A percentile compares a stretch with the other conserved stretches of the same genome.
Conservation (phyloP, 2,888 invertebrate species). For the Calliphora vomitoria region DNA sequence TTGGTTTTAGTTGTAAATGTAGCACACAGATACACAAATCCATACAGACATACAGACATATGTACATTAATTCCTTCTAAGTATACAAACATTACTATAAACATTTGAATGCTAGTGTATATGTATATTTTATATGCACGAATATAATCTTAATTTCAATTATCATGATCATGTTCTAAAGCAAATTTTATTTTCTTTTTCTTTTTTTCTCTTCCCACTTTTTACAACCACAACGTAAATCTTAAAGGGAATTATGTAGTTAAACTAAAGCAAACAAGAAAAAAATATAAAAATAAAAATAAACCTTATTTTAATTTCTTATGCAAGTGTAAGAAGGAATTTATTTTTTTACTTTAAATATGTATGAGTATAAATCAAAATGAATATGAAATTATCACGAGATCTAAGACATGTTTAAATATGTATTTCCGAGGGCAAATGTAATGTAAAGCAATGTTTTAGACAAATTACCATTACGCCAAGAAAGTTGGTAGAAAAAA, state of each 20-base stretch:
- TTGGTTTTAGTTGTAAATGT: conserved; percentile 42
- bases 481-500: conserved; percentile 1
- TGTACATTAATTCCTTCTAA: conserved; percentile 12
- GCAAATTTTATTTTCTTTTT: no score
- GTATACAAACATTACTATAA: neutral
- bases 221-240: conserved; percentile 35
- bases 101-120: neutral
- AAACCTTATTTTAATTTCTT: conserved; percentile 14
- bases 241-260: conserved; percentile 29
- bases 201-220: conserved; percentile 24
- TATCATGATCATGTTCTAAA: conserved; percentile 55
- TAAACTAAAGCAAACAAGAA: neutral
- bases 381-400: conserved; percentile 50
- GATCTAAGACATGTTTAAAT: conserved; percentile 55
- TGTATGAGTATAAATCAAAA: conserved; percentile 39
- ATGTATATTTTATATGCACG: neutral
- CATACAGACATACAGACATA: neutral
- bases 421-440: conserved; percentile 14
- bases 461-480: conserved; percentile 47
- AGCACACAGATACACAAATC: neutral
- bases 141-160: conserved; percentile 57
- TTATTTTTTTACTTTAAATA: neutral
- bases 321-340: neutral
- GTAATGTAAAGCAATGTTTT: neutral
- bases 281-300: no score